phyloP scores from a whole-genome alignment of 2,888 invertebrate species.

The Villa cingulata region DNA sequence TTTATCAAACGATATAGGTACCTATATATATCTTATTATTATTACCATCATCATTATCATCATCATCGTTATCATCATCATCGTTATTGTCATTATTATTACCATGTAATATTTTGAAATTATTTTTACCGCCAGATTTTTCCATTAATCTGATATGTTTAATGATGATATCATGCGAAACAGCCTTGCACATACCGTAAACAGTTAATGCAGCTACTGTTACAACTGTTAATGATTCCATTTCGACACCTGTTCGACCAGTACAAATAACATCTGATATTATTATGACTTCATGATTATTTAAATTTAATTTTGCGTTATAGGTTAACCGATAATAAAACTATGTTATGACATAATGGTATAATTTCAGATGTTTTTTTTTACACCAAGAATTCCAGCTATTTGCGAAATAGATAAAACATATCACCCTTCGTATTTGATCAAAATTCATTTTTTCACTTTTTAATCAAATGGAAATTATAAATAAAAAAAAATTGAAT shows the following conservation, averaged over 20 bases:
- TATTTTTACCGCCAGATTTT: conserved; percentile 62
- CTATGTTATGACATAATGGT: conserved; percentile 84
- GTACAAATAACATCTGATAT: conserved; percentile 48
- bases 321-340: conserved; percentile 55
- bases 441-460: too few relatives aligned
- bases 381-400: conserved; percentile 90
- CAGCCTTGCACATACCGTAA: conserved; percentile 98
- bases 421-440: too few relatives aligned
- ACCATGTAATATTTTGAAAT: conserved; percentile 22
- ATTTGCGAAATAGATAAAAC: conserved; percentile 75
- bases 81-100: background rate
- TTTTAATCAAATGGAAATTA: too few relatives aligned
- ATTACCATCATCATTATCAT: too few relatives aligned
- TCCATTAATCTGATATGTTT: conserved; percentile 54
- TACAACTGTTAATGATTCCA: conserved; percentile 92
- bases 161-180: conserved; percentile 63
- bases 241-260: conserved; percentile 87
- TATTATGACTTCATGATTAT: conserved; percentile 40
- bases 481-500: too few relatives aligned
- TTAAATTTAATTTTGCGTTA: conserved; percentile 38
- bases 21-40: too few relatives aligned
- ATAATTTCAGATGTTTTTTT: conserved; percentile 78
- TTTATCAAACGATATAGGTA: too few relatives aligned
- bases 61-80: too few relatives aligned
- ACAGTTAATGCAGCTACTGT: conserved; percentile 81